phyloP scores from a whole-genome alignment of 2,797 vertebrate genomes.

The Intellagama lesueurii region DNA sequence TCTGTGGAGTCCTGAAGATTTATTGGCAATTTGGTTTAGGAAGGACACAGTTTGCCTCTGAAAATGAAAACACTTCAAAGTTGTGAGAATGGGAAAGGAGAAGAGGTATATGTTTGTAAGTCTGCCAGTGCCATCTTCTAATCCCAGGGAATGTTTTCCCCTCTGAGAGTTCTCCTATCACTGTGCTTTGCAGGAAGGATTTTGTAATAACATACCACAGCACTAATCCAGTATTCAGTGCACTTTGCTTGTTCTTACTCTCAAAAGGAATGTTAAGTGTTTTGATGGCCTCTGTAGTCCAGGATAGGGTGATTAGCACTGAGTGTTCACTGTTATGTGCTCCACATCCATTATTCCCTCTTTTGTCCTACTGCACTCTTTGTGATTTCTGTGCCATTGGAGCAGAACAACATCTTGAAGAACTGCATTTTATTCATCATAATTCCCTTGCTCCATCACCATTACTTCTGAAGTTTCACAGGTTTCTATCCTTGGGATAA shows the following conservation, averaged over 20 bases:
- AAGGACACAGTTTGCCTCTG: background rate
- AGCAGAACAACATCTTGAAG: background rate
- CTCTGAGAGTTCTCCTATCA: background rate
- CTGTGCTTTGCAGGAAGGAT: background rate
- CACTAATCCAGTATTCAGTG: background rate
- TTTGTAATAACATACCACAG: background rate
- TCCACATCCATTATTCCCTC: background rate
- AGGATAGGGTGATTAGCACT: background rate
- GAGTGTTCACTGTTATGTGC: background rate
- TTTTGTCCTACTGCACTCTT: background rate
- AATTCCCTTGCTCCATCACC: background rate
- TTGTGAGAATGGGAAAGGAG: background rate
- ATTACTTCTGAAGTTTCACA: no score
- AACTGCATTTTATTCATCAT: background rate
- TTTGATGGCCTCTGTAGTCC: background rate
- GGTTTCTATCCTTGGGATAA: no score
- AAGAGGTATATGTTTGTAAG: background rate
- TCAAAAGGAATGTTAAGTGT: background rate
- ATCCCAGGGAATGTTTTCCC: background rate
- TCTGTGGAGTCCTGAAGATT: background rate
- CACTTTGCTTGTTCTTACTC: background rate
- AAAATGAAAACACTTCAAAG: background rate
- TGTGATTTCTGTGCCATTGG: background rate
- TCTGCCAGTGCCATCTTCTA: background rate
- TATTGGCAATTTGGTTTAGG: background rate